Percentiles rank a stretch among this genome's conserved stretches.
Evolutionary conservation across 2,113 vertebrate species (phyloP).

Genomic region (Strigops habroptila): DNA sequence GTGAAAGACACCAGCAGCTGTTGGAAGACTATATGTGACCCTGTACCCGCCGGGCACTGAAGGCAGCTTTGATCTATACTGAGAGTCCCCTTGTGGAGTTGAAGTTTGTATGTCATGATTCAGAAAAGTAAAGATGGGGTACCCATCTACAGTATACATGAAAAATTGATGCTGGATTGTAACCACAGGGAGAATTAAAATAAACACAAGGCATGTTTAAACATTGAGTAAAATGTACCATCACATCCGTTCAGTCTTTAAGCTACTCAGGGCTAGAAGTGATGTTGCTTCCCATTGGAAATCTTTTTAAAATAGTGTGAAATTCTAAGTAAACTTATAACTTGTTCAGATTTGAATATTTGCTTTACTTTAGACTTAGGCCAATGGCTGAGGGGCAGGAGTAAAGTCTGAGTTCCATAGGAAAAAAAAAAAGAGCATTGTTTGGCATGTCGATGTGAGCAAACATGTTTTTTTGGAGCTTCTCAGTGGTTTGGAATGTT

Average conservation of each 20-base stretch:
- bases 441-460: background rate
- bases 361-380: background rate
- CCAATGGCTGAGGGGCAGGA: background rate
- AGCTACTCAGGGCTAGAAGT: background rate
- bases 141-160: background rate
- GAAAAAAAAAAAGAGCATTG: background rate
- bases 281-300: background rate
- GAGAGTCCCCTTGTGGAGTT: background rate
- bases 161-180: background rate
- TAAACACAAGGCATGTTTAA: background rate
- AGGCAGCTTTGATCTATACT: background rate
- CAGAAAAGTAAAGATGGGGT: background rate
- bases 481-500: slow-evolving; percentile 7
- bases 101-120: background rate
- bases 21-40: background rate
- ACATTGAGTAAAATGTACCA: background rate
- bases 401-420: background rate
- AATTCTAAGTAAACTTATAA: background rate
- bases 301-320: background rate
- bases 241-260: background rate
- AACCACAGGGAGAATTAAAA: background rate
- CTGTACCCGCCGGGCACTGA: background rate
- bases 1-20: slow-evolving; percentile 24
- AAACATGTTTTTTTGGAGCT: background rate
- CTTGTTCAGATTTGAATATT: background rate